These are phyloP conservation scores for Ochropacha duplaris DNA, from an alignment of 2,888 invertebrate species.

Conservation along the genomic window DNA sequence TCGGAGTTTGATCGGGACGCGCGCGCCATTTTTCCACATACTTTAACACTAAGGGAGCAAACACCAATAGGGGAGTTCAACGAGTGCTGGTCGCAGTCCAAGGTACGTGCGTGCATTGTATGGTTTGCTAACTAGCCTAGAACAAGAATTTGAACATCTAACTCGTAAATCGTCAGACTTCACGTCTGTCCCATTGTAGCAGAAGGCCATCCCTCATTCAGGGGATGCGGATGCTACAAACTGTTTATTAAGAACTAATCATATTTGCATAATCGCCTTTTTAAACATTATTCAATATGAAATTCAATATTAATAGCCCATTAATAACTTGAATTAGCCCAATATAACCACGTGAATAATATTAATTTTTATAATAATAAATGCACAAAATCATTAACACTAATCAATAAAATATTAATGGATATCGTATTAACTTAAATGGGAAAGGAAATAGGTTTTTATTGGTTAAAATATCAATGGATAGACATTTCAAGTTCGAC, in stretches of 20 bases:
- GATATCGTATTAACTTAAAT: conserved; percentile 50
- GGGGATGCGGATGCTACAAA: no score
- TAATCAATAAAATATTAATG: conserved; percentile 62
- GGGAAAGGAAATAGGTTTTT: conserved; percentile 54
- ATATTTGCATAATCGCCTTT: conserved; percentile 80
- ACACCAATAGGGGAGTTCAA: no score
- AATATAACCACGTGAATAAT: conserved; percentile 59
- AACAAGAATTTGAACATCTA: no score
- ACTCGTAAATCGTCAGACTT: no score
- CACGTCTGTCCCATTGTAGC: no score
- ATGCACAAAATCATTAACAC: conserved; percentile 61
- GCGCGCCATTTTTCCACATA: no score
- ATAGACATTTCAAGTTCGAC: conserved; percentile 41
- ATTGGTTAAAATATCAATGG: conserved; percentile 33
- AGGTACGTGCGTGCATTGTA: no score
- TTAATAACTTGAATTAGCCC: conserved; percentile 74
- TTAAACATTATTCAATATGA: conserved; percentile 68
- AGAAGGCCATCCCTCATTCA: no score
- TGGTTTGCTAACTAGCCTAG: no score
- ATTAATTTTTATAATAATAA: conserved; percentile 58
- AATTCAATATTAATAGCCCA: conserved; percentile 75
- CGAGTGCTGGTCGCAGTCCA: no score
- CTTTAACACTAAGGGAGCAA: no score
- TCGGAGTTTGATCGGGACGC: no score
- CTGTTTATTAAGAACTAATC: conserved; percentile 79